phyloP scores from a whole-genome alignment of 1,140 invertebrate genomes.

The Eurosta solidaginis region DNA sequence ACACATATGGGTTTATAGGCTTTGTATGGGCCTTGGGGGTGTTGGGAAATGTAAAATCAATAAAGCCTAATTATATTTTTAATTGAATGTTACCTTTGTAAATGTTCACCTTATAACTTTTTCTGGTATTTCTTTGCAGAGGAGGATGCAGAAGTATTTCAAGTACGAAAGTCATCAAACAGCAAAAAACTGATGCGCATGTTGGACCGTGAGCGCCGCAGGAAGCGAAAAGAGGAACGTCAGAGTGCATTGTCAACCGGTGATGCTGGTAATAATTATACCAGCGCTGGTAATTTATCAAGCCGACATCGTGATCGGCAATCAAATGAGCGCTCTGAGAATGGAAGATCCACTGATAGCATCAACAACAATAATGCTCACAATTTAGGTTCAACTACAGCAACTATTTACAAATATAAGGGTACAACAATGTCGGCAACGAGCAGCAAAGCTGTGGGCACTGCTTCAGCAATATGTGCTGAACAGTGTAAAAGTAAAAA shows the following conservation, averaged over 20 bases:
- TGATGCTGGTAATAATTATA: not conserved
- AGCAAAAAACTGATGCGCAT: conserved; percentile 88
- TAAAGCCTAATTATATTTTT: not conserved
- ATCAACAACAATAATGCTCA: conserved; percentile 27
- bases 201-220: conserved; percentile 77
- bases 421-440: conserved; percentile 37
- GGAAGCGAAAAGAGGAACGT: conserved; percentile 68
- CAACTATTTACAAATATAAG: conserved; percentile 17
- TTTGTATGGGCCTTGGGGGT: not conserved
- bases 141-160: conserved; percentile 87
- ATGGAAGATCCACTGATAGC: conserved; percentile 10
- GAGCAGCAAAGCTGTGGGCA: conserved; percentile 46
- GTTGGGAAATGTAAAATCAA: not conserved
- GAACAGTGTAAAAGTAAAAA: conserved; percentile 59
- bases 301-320: not conserved
- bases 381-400: conserved; percentile 32
- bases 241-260: not conserved
- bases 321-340: conserved; percentile 5
- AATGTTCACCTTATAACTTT: not conserved
- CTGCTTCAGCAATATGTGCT: conserved; percentile 30
- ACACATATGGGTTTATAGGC: not conserved
- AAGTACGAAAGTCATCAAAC: conserved; percentile 92
- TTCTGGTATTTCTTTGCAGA: conserved; percentile 60
- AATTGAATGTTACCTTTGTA: not conserved
- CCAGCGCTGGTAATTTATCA: not conserved